Conservation (phyloP, 2,797 vertebrate species). For the Carapus acus region DNA sequence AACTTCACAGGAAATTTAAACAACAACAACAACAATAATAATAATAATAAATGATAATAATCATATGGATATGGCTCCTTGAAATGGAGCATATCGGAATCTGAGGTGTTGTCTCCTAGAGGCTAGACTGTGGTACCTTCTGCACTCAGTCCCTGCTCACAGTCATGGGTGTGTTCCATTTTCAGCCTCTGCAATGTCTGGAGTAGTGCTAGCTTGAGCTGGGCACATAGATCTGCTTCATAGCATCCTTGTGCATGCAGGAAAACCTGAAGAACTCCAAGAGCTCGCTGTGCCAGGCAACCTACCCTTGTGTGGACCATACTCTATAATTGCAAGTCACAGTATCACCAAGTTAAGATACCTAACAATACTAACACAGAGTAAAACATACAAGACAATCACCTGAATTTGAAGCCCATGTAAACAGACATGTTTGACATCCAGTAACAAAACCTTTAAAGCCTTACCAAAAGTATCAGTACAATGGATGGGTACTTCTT, state of each 20-base stretch:
- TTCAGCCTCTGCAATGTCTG: slow-evolving; percentile 76
- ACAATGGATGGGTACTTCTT: slow-evolving; percentile 73
- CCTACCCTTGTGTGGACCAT: slow-evolving; percentile 72
- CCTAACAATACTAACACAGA: no score
- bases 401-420: neutral
- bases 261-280: slow-evolving; percentile 70
- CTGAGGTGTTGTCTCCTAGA: neutral
- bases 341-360: slow-evolving; percentile 8
- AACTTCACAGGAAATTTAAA: no score
- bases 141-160: slow-evolving; percentile 20
- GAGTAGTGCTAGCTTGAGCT: slow-evolving; percentile 76
- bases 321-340: slow-evolving; percentile 66
- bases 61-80: no score
- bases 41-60: no score
- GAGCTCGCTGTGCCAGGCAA: slow-evolving; percentile 69
- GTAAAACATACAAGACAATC: no score
- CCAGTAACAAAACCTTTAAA: neutral
- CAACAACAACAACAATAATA: no score
- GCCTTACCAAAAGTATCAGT: slow-evolving; percentile 82
- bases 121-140: slow-evolving; percentile 38
- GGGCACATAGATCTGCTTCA: slow-evolving; percentile 66
- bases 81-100: neutral
- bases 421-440: no score
- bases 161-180: slow-evolving; percentile 39
- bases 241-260: slow-evolving; percentile 62